Base-by-base conservation (phyloP, 2,797 vertebrate species). In the Sebastes flavidus region DNA sequence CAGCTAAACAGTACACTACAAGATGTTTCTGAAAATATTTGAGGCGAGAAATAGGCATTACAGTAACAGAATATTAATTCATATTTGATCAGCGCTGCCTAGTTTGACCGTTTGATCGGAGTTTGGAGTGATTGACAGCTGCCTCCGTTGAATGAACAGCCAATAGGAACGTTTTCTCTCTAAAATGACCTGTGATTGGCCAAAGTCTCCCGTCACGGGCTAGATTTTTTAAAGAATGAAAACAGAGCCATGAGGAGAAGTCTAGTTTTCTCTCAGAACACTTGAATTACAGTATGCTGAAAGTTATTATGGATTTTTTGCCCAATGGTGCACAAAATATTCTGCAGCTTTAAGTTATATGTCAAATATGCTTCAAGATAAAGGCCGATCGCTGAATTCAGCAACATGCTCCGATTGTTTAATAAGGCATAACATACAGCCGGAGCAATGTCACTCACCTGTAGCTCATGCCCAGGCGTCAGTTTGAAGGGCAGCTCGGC, bases 401-500 rank as follows among this genome's bases (percentile, higher is more conserved):
- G 77, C 70, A 80, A 29, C 67, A 60, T 70, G 65, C 74, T 86
- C 66, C 52, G 66, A 59, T 56, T 16, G 52, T 88, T 86, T 88
- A 62, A 80, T 58, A 75, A 81, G 77, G 68, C 42, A 52, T 84
- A 83, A 82, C 81, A 80, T 76, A 65, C 78, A 90, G 79, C 87
- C 84, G 76, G 63, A 83, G 84, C 75, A 63, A 70, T 80, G 85
- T 82, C 86, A 63, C 85, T 91, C 91, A 94, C 90, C 89, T 92
- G 89, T 90, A 78, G 89, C 88, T 88, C 69, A 34, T 55, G 62
- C 70, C 78, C 81, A 65, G 73, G 68, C 89, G 25, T 91, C 79
- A 82, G 74, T 92, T 90, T 94, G 92, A 95, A 91, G 90, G 92
- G 88, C 88, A 86, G 88, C 86, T 89, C 68, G 76, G 87, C 86